phyloP scores from a whole-genome alignment of 2,113 vertebrate genomes.

The Lamprologus lemairii region DNA sequence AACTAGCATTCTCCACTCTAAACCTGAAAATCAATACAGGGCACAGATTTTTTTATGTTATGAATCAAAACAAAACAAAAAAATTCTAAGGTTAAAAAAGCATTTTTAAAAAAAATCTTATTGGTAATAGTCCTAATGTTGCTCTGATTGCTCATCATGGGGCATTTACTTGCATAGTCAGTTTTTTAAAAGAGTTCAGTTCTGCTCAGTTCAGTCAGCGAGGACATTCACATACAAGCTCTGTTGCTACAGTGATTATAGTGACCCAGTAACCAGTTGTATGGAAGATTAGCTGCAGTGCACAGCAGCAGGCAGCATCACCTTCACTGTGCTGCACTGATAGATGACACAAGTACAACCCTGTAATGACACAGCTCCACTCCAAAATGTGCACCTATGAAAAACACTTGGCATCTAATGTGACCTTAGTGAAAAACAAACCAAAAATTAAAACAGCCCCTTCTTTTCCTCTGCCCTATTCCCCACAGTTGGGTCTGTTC shows the following conservation, averaged over 20 bases:
- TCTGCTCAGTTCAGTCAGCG: not conserved
- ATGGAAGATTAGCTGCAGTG: not conserved
- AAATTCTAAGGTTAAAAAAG: not conserved
- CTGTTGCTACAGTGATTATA: not conserved
- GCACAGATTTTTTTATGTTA: not conserved
- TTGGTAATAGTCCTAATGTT: not conserved
- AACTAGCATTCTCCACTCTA: not conserved
- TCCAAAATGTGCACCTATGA: not conserved
- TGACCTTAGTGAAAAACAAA: constrained; percentile 38
- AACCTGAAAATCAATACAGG: not conserved
- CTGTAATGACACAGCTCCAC: not conserved
- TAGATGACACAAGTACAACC: constrained; percentile 1
- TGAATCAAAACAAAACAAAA: not conserved
- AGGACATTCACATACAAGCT: not conserved
- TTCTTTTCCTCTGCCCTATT: constrained; percentile 5
- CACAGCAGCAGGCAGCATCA: constrained; percentile 6
- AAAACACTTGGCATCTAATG: constrained; percentile 16
- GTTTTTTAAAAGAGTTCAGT: not conserved
- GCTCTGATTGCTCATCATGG: not conserved
- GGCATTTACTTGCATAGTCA: not conserved
- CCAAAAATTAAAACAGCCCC: not conserved
- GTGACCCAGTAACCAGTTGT: constrained; percentile 37
- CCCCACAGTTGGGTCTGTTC: constrained; percentile 53
- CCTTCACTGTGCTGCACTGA: constrained; percentile 25
- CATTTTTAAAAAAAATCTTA: fast-evolving